A percentile compares a stretch with the other conserved stretches of the same genome.
These are phyloP conservation scores for Philypnodon macrostomus DNA, from an alignment of 2,797 vertebrate genomes.

Conservation along the genomic window DNA sequence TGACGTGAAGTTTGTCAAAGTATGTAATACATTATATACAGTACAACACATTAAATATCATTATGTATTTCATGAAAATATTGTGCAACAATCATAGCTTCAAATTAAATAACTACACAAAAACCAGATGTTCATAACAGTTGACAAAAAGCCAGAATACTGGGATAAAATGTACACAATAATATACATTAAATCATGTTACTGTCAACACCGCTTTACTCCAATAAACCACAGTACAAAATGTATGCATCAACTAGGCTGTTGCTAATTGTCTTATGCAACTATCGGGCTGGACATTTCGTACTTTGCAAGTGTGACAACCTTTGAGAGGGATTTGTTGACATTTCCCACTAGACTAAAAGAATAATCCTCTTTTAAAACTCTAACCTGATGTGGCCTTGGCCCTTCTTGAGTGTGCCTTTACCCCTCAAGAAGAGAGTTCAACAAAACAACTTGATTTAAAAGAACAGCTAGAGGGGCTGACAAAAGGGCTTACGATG, in stretches of 20 bases:
- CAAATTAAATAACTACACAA: no score
- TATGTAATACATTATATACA: no score
- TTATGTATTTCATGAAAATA: no score
- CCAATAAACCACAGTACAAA: slow-evolving; percentile 7
- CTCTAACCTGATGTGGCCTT: slow-evolving; percentile 57
- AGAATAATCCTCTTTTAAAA: slow-evolving; percentile 64
- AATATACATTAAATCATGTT: no score
- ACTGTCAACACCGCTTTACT: no score
- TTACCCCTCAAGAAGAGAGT: slow-evolving; percentile 62
- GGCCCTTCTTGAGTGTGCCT: slow-evolving; percentile 56
- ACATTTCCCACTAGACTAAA: slow-evolving; percentile 58
- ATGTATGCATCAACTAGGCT: slow-evolving; percentile 29
- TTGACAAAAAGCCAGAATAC: no score
- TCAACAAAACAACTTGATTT: slow-evolving; percentile 61
- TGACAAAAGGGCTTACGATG: slow-evolving; percentile 47
- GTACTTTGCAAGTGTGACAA: slow-evolving; percentile 53
- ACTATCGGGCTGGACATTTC: slow-evolving; percentile 51
- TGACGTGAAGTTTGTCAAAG: no score
- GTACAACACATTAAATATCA: no score
- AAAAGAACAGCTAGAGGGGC: slow-evolving; percentile 53
- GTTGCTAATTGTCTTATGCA: slow-evolving; percentile 15
- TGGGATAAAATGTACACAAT: no score
- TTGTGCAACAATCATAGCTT: no score
- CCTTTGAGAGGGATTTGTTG: slow-evolving; percentile 52
- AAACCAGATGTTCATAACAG: no score